Percentiles rank a stretch among this genome's conserved stretches.
These are phyloP conservation scores for Busseola fusca DNA, from an alignment of 2,888 invertebrate genomes.

Conservation along the genomic window DNA sequence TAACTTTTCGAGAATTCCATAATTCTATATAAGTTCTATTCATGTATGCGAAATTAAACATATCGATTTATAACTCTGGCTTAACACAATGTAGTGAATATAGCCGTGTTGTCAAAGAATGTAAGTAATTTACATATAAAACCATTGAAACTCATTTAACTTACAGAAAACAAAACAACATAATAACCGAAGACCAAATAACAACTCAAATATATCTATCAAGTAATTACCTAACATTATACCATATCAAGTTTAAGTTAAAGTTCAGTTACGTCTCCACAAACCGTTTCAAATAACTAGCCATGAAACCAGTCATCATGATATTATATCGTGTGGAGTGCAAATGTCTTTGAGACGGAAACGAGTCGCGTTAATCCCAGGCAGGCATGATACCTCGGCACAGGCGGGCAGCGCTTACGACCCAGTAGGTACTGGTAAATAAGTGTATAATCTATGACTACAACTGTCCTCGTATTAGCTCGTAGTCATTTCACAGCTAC, in stretches of 20 bases:
- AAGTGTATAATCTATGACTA: neutral
- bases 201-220: neutral
- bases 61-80: neutral
- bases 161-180: neutral
- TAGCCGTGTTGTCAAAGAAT: neutral
- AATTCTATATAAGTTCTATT: neutral
- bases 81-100: neutral
- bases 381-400: neutral
- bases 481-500: constrained; percentile 17
- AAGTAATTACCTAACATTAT: neutral
- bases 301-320: constrained; percentile 24
- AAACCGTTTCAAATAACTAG: constrained; percentile 25
- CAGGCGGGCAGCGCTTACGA: constrained; percentile 11
- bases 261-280: neutral
- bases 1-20: neutral
- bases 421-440: neutral
- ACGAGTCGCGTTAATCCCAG: constrained; percentile 32
- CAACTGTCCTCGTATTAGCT: constrained; percentile 29
- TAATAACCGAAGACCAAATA: neutral
- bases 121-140: neutral
- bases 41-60: neutral
- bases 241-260: neutral
- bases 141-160: neutral
- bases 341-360: constrained; percentile 45
- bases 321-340: constrained; percentile 37